Percentiles rank a stretch among this genome's conserved stretches.
Conservation (phyloP, 2,113 vertebrate genomes). For the Neodon shergylaensis region DNA sequence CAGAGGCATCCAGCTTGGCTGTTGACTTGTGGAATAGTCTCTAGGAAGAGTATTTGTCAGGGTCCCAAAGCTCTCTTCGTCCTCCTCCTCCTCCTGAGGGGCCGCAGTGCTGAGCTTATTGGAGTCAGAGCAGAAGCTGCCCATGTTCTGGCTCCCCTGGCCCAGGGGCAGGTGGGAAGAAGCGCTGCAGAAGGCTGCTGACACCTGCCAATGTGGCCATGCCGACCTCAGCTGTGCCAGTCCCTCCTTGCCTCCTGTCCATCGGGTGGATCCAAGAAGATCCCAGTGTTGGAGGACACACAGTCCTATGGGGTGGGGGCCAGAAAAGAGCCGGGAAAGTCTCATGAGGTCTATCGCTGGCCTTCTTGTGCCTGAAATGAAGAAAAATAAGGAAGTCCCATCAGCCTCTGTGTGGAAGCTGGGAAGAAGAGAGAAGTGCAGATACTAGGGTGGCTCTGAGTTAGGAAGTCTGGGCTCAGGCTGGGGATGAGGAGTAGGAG, state of each 20-base stretch:
- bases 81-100: neutral
- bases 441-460: neutral
- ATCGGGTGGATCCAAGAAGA: neutral
- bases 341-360: constrained; percentile 47
- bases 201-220: rapidly evolving
- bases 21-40: constrained; percentile 88
- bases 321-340: neutral
- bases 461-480: neutral
- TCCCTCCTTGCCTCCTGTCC: neutral
- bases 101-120: neutral
- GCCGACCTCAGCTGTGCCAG: rapidly evolving
- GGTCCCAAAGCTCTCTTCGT: constrained; percentile 84
- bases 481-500: neutral
- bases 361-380: constrained; percentile 9
- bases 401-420: neutral
- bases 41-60: constrained; percentile 83
- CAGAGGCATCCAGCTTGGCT: neutral
- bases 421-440: neutral
- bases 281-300: neutral
- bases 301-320: neutral
- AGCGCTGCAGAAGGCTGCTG: constrained; percentile 21
- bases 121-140: neutral
- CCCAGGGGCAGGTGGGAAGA: neutral
- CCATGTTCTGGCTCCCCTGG: neutral
- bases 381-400: constrained; percentile 23